Percentiles rank a stretch among this genome's conserved stretches.
These are phyloP conservation scores for Chrosomus eos DNA, from an alignment of 2,797 vertebrate species.

Conservation along the genomic window DNA sequence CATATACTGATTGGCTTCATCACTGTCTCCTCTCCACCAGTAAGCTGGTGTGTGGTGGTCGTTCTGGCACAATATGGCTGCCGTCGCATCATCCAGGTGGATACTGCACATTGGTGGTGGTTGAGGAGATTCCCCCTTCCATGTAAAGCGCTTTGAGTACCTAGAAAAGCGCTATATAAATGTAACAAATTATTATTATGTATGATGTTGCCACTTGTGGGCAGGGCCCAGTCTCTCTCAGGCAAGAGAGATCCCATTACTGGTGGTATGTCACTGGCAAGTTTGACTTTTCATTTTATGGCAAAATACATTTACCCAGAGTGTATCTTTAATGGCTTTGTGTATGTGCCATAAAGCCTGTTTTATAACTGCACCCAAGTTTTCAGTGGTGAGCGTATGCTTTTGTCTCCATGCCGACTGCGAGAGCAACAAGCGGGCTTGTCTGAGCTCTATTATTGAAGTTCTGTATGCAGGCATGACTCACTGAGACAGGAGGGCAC, in stretches of 20 bases:
- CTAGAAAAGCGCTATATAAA: no score
- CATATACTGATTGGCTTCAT: no score
- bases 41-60: no score
- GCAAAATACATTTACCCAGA: constrained; percentile 16
- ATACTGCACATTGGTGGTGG: no score
- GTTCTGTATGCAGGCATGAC: constrained; percentile 41
- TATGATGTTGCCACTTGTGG: not conserved
- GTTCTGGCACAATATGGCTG: no score
- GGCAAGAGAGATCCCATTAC: not conserved
- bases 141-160: no score
- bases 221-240: no score
- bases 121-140: no score
- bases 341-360: constrained; percentile 52
- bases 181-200: no score
- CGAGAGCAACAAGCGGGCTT: constrained; percentile 32
- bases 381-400: constrained; percentile 52
- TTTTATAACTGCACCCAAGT: constrained; percentile 64
- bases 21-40: no score
- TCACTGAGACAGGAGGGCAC: constrained; percentile 40
- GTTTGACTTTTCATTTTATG: constrained; percentile 4
- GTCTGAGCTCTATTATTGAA: constrained; percentile 46
- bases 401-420: constrained; percentile 16
- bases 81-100: no score
- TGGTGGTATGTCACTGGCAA: not conserved
- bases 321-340: constrained; percentile 25